Base-by-base conservation (phyloP, 1,140 invertebrate species). In the Heliconius melpomene region DNA sequence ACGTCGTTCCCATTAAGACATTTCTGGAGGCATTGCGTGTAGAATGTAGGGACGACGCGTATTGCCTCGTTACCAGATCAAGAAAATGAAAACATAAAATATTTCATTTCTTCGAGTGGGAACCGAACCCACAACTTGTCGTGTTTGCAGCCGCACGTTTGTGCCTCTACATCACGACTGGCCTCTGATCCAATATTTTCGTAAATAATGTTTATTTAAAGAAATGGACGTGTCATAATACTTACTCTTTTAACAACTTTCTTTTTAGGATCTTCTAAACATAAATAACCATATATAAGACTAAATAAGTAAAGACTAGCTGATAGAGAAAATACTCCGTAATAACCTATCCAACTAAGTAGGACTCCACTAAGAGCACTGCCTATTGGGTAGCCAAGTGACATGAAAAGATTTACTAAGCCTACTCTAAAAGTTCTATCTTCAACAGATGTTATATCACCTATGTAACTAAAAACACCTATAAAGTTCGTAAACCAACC, bases 401-500 rank as follows among this genome's bases (percentile, higher is more conserved):
- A 97, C 86, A 97, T 96, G 84, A 97, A 97, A 5, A 97, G 95
- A 90, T 97, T 98, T 78, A 97, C 96, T n/a, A 98, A 96, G 5
- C 97, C 97, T 40, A 98, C 97, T 82, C 98, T 93, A 8, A 97
- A 94, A 0, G 98, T 98, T 79, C 98, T 95, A 29, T 96, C 96
- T 88, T 97, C 96, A 52, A 96, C 95, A 1, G 96, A 96, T 1
- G 98, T 98, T n/a, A 98, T 96, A 87, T 98, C 98, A 32, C 96
- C 97, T 26, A 98, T 97, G 86, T 98, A 98, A 89, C 98, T 98
- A 90, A 98, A 98, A n/a, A 97, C 96, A 18, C 97, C 97, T 95
- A 98, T 98, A 83, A 98, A 96, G 95, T 98, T 97, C 13, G 97
- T 97, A 84, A 98, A 97, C 96, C 97, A 98, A 1, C 98, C 98